These are phyloP conservation scores for Parus major DNA, from an alignment of 2,113 vertebrate species.

Conservation along the genomic window DNA sequence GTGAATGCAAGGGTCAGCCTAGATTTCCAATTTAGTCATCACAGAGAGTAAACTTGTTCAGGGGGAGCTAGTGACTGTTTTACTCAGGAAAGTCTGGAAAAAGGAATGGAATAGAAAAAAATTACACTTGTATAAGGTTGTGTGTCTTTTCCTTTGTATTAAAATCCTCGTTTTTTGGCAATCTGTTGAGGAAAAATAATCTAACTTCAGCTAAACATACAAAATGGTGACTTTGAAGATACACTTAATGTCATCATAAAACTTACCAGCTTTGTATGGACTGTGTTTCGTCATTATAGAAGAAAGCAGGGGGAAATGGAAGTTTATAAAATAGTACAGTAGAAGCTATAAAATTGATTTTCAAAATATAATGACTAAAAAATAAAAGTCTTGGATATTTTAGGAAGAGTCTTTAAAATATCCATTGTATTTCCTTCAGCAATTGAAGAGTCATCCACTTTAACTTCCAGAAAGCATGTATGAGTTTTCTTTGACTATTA, in stretches of 20 bases:
- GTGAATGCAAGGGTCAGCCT: neutral
- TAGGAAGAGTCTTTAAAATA: neutral
- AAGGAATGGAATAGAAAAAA: neutral
- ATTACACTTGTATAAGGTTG: neutral
- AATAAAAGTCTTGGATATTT: neutral
- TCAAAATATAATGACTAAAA: neutral
- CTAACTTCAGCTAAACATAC: neutral
- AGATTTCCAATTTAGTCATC: conserved; percentile 12
- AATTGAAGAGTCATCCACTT: neutral
- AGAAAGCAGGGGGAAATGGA: neutral
- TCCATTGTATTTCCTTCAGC: neutral
- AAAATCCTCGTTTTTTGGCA: neutral
- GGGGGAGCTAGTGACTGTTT: neutral
- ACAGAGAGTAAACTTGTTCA: neutral
- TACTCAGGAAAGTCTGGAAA: neutral
- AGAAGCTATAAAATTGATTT: neutral
- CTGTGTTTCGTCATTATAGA: neutral
- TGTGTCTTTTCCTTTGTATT: neutral
- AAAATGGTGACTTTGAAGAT: neutral
- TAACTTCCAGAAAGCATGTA: neutral
- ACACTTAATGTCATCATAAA: neutral
- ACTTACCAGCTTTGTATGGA: neutral
- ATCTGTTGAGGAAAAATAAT: neutral
- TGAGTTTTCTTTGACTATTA: neutral
- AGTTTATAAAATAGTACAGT: neutral